Conservation (phyloP, 2,797 vertebrate species). For the Chrysolophus pictus region DNA sequence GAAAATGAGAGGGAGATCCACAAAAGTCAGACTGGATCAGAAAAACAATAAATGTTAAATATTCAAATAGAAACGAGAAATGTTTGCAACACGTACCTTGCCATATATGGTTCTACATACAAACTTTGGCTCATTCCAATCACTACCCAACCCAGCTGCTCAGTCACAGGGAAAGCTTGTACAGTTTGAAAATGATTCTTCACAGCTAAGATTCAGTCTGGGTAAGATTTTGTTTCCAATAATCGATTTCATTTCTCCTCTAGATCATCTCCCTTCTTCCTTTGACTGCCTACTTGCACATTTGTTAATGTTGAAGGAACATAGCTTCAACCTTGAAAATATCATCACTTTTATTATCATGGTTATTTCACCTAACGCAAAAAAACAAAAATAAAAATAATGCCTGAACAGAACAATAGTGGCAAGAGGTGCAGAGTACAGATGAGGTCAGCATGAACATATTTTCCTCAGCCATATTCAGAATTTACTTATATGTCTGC, state of each 20-base stretch:
- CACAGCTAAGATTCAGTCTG: neutral
- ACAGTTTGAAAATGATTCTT: neutral
- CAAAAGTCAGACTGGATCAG: neutral
- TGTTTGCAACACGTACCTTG: neutral
- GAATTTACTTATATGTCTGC: neutral
- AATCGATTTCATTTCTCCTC: neutral
- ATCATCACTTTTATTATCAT: neutral
- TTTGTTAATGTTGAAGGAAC: conserved; percentile 23
- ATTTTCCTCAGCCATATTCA: neutral
- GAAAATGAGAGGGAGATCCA: neutral
- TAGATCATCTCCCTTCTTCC: conserved; percentile 9
- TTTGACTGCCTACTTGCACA: neutral
- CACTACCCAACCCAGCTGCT: neutral
- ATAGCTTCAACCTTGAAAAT: conserved; percentile 35
- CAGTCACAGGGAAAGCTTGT: neutral
- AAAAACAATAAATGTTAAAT: neutral
- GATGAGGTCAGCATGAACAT: neutral
- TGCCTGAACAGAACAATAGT: neutral
- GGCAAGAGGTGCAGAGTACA: neutral
- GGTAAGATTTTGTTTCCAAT: neutral
- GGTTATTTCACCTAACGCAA: neutral
- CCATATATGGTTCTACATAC: neutral
- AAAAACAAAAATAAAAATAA: neutral
- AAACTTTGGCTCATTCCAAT: neutral
- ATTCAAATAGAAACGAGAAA: neutral